Percentiles rank a stretch among this genome's conserved stretches.
These are phyloP conservation scores for Teleiodes luculella DNA, from an alignment of 2,888 invertebrate genomes.

Conservation along the genomic window DNA sequence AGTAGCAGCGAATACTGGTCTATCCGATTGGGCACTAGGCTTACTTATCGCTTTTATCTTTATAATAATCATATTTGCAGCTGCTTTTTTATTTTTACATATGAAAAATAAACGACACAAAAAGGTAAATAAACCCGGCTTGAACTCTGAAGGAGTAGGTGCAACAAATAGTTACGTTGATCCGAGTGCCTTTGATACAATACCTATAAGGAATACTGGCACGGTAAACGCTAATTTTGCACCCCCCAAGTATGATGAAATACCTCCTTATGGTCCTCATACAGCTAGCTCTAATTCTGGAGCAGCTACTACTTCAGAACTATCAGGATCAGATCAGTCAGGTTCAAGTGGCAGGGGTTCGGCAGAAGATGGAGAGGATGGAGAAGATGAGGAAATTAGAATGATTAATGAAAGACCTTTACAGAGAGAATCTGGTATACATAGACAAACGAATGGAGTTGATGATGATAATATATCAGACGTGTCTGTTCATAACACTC, in stretches of 20 bases:
- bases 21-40: slow-evolving; percentile 94
- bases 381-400: slow-evolving; percentile 96
- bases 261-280: slow-evolving; percentile 89
- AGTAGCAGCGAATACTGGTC: slow-evolving; percentile 81
- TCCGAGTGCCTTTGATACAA: slow-evolving; percentile 92
- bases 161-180: slow-evolving; percentile 92
- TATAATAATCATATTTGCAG: slow-evolving; percentile 89
- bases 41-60: slow-evolving; percentile 89
- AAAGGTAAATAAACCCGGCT: slow-evolving; percentile 87
- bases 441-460: slow-evolving; percentile 76
- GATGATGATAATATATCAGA: slow-evolving; percentile 89
- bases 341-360: slow-evolving; percentile 98
- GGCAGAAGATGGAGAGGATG: slow-evolving; percentile 95
- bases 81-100: slow-evolving; percentile 90
- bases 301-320: slow-evolving; percentile 91
- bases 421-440: slow-evolving; percentile 84
- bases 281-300: slow-evolving; percentile 88
- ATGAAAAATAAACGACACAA: slow-evolving; percentile 89
- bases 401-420: slow-evolving; percentile 97
- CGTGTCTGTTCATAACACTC: slow-evolving; percentile 94
- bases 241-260: slow-evolving; percentile 94
- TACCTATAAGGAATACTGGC: slow-evolving; percentile 86
- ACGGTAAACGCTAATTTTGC: slow-evolving; percentile 82
- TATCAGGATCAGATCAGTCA: slow-evolving; percentile 96
- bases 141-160: slow-evolving; percentile 85